phyloP scores from a whole-genome alignment of 2,888 invertebrate genomes.

The Protonemura montana region DNA sequence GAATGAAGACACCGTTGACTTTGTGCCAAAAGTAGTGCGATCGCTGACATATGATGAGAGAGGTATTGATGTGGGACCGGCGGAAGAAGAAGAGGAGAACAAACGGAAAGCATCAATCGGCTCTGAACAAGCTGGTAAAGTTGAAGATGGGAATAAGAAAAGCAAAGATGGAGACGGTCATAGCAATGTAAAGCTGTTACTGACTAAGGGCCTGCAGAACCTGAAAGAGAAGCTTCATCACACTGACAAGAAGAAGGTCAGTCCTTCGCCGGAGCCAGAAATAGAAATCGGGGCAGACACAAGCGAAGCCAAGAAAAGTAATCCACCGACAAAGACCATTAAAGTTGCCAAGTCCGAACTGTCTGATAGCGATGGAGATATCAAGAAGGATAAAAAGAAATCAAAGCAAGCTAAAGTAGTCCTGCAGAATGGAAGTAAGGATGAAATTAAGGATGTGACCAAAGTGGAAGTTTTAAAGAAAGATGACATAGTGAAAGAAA shows the following conservation, averaged over 20 bases:
- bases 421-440: constrained; percentile 41
- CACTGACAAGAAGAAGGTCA: constrained; percentile 46
- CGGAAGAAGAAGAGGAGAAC: constrained; percentile 40
- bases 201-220: constrained; percentile 54
- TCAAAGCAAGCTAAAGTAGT: constrained; percentile 13
- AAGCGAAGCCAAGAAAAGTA: constrained; percentile 52
- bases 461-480: constrained; percentile 46
- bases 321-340: not conserved
- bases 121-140: not conserved
- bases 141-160: not conserved
- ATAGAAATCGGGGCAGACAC: constrained; percentile 60
- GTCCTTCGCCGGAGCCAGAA: constrained; percentile 56
- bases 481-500: constrained; percentile 36
- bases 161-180: constrained; percentile 44
- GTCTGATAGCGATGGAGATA: constrained; percentile 39
- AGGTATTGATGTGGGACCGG: constrained; percentile 48
- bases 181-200: constrained; percentile 53
- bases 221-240: constrained; percentile 49
- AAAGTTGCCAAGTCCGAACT: constrained; percentile 1
- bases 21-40: not conserved
- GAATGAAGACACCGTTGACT: constrained; percentile 38
- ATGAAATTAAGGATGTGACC: constrained; percentile 42
- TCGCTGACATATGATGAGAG: constrained; percentile 46
- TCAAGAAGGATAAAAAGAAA: constrained; percentile 30
- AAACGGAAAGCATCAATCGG: constrained; percentile 14